These are phyloP conservation scores for Pristionchus pacificus DNA, from an alignment of 1,140 invertebrate species.

Conservation along the genomic window DNA sequence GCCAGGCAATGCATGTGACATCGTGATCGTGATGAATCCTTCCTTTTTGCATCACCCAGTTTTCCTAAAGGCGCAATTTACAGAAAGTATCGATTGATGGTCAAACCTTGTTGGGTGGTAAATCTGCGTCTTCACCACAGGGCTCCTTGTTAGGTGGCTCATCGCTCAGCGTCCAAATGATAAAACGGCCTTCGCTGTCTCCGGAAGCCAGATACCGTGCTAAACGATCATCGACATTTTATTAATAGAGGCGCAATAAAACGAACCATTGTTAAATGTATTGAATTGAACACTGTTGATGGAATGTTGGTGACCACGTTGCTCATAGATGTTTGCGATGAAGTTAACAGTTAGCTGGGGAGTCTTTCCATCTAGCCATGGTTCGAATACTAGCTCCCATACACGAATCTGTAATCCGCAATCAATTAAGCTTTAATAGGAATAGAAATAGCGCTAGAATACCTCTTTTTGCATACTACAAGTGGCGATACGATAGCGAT, in stretches of 20 bases:
- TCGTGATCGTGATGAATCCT: conserved; percentile 35
- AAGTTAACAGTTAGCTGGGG: conserved; percentile 27
- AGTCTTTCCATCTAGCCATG: conserved; percentile 3
- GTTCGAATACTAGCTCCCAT: conserved; percentile 31
- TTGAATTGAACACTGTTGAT: conserved; percentile 34
- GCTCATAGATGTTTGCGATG: conserved; percentile 27
- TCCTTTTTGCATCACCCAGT: conserved; percentile 3
- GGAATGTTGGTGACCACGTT: conserved; percentile 18
- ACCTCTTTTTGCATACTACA: conserved; percentile 35
- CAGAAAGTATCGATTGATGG: neutral
- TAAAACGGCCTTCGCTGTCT: conserved; percentile 28
- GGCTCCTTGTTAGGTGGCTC: conserved; percentile 7
- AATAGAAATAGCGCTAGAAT: neutral
- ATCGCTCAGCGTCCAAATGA: conserved; percentile 28
- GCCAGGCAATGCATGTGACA: conserved; percentile 31
- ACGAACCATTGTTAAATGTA: conserved; percentile 6
- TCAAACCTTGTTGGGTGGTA: conserved; percentile 33
- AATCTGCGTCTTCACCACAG: conserved; percentile 25
- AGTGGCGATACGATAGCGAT: conserved; percentile 21
- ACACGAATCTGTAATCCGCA: conserved; percentile 19
- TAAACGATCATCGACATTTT: conserved; percentile 12
- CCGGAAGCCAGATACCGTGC: conserved; percentile 32
- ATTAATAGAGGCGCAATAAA: neutral
- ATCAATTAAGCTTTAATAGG: neutral
- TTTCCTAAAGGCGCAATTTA: neutral